These are phyloP conservation scores for Scaptomyza graminum DNA, from an alignment of 1,140 invertebrate species.

Conservation along the genomic window DNA sequence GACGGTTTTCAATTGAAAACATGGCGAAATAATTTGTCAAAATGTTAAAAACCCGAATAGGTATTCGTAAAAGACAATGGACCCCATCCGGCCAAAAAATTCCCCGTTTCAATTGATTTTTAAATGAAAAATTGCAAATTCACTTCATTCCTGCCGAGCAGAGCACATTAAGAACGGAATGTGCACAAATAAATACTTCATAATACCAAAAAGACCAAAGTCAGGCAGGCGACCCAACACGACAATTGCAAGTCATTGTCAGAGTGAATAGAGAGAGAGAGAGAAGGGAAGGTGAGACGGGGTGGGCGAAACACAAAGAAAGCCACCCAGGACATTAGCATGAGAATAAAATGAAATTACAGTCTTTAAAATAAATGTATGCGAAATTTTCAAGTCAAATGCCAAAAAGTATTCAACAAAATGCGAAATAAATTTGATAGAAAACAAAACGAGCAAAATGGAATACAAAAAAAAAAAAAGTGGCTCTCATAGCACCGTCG, in stretches of 20 bases:
- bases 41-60: slow-evolving; percentile 17
- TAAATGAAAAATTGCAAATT: slow-evolving; percentile 52
- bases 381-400: slow-evolving; percentile 67
- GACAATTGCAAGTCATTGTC: slow-evolving; percentile 47
- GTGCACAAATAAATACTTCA: slow-evolving; percentile 76
- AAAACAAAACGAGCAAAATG: slow-evolving; percentile 60
- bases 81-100: not conserved
- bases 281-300: not conserved
- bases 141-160: slow-evolving; percentile 44
- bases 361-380: slow-evolving; percentile 82
- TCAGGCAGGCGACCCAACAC: slow-evolving; percentile 5
- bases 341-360: slow-evolving; percentile 77
- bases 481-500: too few relatives aligned
- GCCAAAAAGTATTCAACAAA: slow-evolving; percentile 79
- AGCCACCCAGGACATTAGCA: slow-evolving; percentile 60
- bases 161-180: slow-evolving; percentile 57
- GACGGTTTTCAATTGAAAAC: slow-evolving; percentile 30
- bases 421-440: slow-evolving; percentile 79
- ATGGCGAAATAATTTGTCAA: slow-evolving; percentile 23
- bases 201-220: slow-evolving; percentile 43
- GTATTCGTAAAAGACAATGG: slow-evolving; percentile 5
- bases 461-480: not conserved
- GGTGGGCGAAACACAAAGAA: not conserved
- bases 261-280: not conserved
- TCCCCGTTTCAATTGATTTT: slow-evolving; percentile 59